A percentile compares a stretch with the other conserved stretches of the same genome.
These are phyloP conservation scores for Antheraea mylitta DNA, from an alignment of 1,140 invertebrate genomes.

Conservation along the genomic window DNA sequence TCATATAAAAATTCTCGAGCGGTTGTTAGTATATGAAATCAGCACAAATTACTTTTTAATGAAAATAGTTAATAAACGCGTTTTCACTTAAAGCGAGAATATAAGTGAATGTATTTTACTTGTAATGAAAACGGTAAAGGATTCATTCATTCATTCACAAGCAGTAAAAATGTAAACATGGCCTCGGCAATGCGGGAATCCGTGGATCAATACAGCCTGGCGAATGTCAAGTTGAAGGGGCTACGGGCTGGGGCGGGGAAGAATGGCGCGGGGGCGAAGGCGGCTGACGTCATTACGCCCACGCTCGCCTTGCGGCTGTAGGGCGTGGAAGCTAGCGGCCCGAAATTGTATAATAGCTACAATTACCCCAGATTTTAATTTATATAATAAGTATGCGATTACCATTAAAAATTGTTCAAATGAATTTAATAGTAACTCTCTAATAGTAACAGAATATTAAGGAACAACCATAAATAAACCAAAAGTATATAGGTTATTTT, in stretches of 20 bases:
- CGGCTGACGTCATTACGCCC: constrained; percentile 56
- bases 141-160: constrained; percentile 49
- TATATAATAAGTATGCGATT: not conserved
- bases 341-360: not conserved
- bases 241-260: constrained; percentile 7
- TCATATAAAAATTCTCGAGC: too few species aligned
- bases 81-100: not conserved
- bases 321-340: not conserved
- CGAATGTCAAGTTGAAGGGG: constrained; percentile 59
- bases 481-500: too few species aligned
- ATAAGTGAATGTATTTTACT: not conserved
- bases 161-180: constrained; percentile 36
- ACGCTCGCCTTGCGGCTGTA: constrained; percentile 24
- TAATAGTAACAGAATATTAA: too few species aligned
- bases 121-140: not conserved
- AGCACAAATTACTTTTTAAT: too few species aligned
- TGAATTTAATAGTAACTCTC: not conserved
- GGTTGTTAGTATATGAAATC: too few species aligned
- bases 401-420: not conserved
- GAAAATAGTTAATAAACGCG: not conserved
- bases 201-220: constrained; percentile 46
- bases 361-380: not conserved
- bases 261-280: constrained; percentile 6
- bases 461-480: too few species aligned
- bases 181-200: constrained; percentile 33